Conservation (phyloP, 2,797 vertebrate species). For the Hippoglossus hippoglossus region DNA sequence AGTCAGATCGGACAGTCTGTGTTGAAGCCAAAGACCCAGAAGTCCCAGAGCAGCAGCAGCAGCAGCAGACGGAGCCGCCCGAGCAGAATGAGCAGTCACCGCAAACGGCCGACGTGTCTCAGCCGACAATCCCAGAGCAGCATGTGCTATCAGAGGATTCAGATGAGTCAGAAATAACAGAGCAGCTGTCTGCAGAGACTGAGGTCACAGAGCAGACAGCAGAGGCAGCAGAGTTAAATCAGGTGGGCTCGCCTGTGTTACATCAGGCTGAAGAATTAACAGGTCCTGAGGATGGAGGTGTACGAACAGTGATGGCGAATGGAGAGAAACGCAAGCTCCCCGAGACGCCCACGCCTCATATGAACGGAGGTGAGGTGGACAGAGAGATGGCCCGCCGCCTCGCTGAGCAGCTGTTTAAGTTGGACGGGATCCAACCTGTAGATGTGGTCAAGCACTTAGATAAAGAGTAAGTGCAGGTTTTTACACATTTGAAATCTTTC, state of each 20-base stretch:
- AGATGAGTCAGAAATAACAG: constrained; percentile 46
- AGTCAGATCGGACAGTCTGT: constrained; percentile 32
- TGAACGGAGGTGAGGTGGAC: constrained; percentile 77
- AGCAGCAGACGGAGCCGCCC: constrained; percentile 33
- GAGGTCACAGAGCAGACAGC: constrained; percentile 26
- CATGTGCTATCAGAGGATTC: constrained; percentile 28
- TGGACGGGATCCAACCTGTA: constrained; percentile 87
- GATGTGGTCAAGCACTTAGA: constrained; percentile 92
- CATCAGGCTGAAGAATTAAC: constrained; percentile 14
- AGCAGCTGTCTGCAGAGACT: constrained; percentile 44
- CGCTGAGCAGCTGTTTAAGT: constrained; percentile 85
- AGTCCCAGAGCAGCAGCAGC: constrained; percentile 25
- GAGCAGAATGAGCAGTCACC: constrained; percentile 36
- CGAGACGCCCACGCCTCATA: constrained; percentile 12
- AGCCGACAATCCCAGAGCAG: constrained; percentile 17
- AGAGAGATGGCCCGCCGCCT: constrained; percentile 77
- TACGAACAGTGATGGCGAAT: constrained; percentile 35
- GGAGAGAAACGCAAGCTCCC: constrained; percentile 46
- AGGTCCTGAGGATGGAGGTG: neutral
- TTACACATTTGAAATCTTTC: neutral
- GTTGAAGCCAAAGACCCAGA: constrained; percentile 26
- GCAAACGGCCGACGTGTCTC: constrained; percentile 3
- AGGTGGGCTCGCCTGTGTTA: constrained; percentile 14
- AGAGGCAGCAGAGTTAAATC: constrained; percentile 13
- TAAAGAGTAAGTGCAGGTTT: constrained; percentile 88